These are phyloP conservation scores for Oncorhynchus tshawytscha DNA, from an alignment of 2,113 vertebrate species.

Conservation along the genomic window DNA sequence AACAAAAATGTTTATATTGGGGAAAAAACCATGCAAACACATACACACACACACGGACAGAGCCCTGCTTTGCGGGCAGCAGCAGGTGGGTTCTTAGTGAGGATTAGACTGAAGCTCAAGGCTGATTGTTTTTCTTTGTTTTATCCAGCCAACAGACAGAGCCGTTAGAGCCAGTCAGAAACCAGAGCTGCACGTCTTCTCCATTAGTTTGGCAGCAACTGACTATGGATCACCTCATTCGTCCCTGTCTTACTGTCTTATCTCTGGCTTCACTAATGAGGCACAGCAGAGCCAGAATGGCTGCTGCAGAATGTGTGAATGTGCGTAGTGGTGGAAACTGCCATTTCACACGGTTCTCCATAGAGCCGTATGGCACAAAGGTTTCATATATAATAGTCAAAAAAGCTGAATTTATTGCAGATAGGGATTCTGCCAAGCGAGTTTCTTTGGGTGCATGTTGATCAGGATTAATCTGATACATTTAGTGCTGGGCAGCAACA, in stretches of 20 bases:
- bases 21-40: neutral
- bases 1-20: neutral
- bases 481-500: too few relatives aligned
- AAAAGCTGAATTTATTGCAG: too few relatives aligned
- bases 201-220: neutral
- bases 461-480: too few relatives aligned
- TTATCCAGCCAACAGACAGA: neutral
- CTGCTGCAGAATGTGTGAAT: neutral
- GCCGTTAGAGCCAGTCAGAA: neutral
- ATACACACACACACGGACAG: neutral
- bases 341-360: too few relatives aligned
- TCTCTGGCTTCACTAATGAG: too few relatives aligned
- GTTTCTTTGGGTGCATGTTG: too few relatives aligned
- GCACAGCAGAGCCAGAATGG: neutral
- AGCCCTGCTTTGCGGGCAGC: neutral
- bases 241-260: too few relatives aligned
- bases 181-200: neutral
- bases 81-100: constrained; percentile 2
- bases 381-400: too few relatives aligned
- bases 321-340: neutral
- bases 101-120: neutral
- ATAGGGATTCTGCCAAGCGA: too few relatives aligned
- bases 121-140: neutral
- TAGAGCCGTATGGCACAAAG: too few relatives aligned
- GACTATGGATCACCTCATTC: too few relatives aligned